Evolutionary conservation across 1,140 invertebrate genomes (phyloP).

Genomic region (Drosophila parvula): DNA sequence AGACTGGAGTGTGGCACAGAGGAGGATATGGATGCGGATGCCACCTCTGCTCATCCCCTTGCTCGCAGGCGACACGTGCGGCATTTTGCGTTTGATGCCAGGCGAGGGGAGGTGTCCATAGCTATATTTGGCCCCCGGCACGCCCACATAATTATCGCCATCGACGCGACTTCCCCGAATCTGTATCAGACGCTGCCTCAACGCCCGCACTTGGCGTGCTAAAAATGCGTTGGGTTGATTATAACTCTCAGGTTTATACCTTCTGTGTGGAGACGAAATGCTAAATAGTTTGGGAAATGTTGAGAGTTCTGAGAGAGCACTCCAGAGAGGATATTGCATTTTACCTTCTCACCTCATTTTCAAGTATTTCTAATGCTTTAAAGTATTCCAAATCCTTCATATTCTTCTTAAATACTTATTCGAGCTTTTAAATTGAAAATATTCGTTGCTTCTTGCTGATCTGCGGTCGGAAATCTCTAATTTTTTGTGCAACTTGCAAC

Average conservation of each 20-base stretch:
- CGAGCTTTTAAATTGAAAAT: background rate
- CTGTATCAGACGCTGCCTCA: background rate
- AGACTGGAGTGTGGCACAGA: slow-evolving; percentile 20
- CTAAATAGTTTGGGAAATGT: background rate
- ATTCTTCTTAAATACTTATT: background rate
- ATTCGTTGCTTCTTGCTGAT: background rate
- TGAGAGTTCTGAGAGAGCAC: background rate
- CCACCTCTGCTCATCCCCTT: slow-evolving; percentile 9
- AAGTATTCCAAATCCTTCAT: no score
- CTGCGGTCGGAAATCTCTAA: slow-evolving; percentile 1
- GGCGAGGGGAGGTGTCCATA: slow-evolving; percentile 2
- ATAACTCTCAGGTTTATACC: background rate
- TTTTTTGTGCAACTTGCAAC: slow-evolving; percentile 6
- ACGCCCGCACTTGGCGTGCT: slow-evolving; percentile 4
- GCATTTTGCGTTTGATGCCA: slow-evolving; percentile 66
- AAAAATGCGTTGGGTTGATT: slow-evolving; percentile 8
- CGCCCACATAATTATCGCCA: slow-evolving; percentile 77
- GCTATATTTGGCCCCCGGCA: slow-evolving; percentile 52
- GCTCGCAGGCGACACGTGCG: slow-evolving; percentile 61
- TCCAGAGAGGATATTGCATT: no score
- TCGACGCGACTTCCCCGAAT: slow-evolving; percentile 42
- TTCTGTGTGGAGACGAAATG: background rate
- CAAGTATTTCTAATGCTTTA: background rate
- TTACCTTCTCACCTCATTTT: no score
- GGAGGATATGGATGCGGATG: slow-evolving; percentile 17